These are phyloP conservation scores for Yponomeuta evonymella DNA, from an alignment of 2,888 invertebrate genomes.

Conservation along the genomic window DNA sequence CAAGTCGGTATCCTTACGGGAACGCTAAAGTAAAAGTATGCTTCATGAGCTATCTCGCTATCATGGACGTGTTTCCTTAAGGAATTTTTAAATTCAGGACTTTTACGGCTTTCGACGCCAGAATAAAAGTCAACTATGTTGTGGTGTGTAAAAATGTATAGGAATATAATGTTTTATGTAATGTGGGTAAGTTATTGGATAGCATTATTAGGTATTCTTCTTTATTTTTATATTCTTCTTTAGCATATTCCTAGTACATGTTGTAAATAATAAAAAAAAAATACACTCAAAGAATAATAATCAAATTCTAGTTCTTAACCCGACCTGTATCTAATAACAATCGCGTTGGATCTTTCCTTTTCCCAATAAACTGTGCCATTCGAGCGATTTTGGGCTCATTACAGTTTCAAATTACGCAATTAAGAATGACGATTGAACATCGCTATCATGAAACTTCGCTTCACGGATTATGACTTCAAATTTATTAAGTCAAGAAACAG, in stretches of 20 bases:
- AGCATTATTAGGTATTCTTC: too few relatives aligned
- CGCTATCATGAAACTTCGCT: conserved; percentile 45
- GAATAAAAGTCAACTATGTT: too few relatives aligned
- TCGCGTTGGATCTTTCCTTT: not conserved
- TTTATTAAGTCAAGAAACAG: conserved; percentile 72
- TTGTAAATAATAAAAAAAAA: too few relatives aligned
- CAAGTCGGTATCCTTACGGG: conserved; percentile 28
- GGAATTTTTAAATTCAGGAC: not conserved
- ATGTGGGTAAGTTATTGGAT: too few relatives aligned
- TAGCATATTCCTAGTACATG: too few relatives aligned
- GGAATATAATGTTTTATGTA: too few relatives aligned
- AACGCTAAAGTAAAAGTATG: conserved; percentile 22
- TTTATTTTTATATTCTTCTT: too few relatives aligned
- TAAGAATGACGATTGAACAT: conserved; percentile 34
- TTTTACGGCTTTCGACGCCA: too few relatives aligned
- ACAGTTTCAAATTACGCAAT: conserved; percentile 16
- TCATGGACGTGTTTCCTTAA: conserved; percentile 22
- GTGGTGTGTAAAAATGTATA: too few relatives aligned
- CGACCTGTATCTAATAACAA: not conserved
- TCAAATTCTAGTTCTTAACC: too few relatives aligned
- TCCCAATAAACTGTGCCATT: not conserved
- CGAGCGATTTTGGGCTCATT: conserved; percentile 25
- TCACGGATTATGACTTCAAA: conserved; percentile 60
- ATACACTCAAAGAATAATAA: too few relatives aligned
- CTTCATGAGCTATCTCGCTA: conserved; percentile 27